A percentile compares a stretch with the other conserved stretches of the same genome.
phyloP scores from a whole-genome alignment of 2,888 invertebrate genomes.

The Petrophora chlorosata region DNA sequence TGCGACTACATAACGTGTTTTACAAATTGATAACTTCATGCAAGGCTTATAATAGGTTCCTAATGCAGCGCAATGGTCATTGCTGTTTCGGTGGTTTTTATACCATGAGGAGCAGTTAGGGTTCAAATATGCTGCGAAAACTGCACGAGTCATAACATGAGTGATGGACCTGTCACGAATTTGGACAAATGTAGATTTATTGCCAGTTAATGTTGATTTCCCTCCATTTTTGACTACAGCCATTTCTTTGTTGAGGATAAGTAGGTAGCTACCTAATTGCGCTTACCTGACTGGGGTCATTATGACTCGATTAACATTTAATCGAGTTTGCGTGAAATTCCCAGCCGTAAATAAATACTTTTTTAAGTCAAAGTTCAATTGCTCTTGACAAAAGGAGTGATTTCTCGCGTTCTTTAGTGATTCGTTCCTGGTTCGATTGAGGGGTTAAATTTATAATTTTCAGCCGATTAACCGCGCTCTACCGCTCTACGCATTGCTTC shows the following conservation, averaged over 20 bases:
- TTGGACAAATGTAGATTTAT: conserved; percentile 26
- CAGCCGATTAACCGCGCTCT: too few species aligned
- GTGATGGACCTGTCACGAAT: conserved; percentile 30
- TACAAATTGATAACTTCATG: conserved; percentile 39
- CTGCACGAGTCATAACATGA: conserved; percentile 16
- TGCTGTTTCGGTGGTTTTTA: conserved; percentile 24
- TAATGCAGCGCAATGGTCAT: conserved; percentile 32
- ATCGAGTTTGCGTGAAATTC: conserved; percentile 43
- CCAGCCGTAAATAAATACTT: conserved; percentile 25
- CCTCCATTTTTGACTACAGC: conserved; percentile 17
- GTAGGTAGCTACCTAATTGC: conserved; percentile 20
- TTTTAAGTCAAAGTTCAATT: conserved; percentile 37
- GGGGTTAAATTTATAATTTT: too few species aligned
- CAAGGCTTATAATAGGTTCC: conserved; percentile 33
- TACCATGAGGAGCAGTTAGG: conserved; percentile 24
- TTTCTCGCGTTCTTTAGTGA: conserved; percentile 41
- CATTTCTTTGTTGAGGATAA: conserved; percentile 17
- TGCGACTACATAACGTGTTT: conserved; percentile 36
- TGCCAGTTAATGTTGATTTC: conserved; percentile 22
- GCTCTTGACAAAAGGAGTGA: conserved; percentile 43
- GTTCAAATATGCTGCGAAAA: conserved; percentile 29
- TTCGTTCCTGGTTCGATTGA: conserved; percentile 45
- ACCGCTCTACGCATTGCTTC: background rate
- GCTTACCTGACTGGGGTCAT: conserved; percentile 20
- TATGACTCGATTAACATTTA: conserved; percentile 36